Conservation (phyloP, 2,888 invertebrate genomes). For the Panorpa germanica region DNA sequence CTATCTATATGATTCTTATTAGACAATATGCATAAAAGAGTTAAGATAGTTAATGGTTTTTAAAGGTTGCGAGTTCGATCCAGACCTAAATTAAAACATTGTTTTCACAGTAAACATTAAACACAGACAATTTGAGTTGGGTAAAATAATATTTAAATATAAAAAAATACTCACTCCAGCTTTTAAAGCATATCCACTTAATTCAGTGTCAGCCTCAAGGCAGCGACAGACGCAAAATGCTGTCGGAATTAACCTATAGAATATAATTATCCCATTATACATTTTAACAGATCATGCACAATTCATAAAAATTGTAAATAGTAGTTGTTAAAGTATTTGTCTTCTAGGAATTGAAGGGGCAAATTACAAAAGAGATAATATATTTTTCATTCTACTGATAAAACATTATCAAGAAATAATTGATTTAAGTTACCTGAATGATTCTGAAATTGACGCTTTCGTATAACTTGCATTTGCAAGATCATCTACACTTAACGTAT, state of each 20-base stretch:
- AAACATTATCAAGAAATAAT: too few relatives aligned
- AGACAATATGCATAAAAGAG: background rate
- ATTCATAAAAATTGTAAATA: conserved; percentile 3
- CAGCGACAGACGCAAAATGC: conserved; percentile 64
- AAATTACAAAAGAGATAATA: too few relatives aligned
- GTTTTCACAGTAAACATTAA: background rate
- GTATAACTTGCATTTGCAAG: conserved; percentile 50
- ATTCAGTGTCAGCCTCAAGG: conserved; percentile 46
- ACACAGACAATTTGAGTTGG: background rate
- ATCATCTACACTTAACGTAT: conserved; percentile 34
- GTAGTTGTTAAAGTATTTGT: too few relatives aligned
- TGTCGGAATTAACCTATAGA: conserved; percentile 41
- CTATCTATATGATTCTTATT: background rate
- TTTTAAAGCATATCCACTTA: conserved; percentile 48
- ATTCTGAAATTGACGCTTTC: conserved; percentile 60
- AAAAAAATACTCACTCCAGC: conserved; percentile 38
- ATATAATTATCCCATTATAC: conserved; percentile 16
- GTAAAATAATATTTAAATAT: background rate
- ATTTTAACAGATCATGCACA: conserved; percentile 2
- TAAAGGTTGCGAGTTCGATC: background rate
- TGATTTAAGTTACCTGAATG: too few relatives aligned
- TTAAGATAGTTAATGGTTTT: background rate
- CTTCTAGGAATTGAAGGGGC: too few relatives aligned
- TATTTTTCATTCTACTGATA: too few relatives aligned
- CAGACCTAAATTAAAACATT: background rate